Evolutionary conservation across 2,113 vertebrate species (phyloP).

Genomic region (Mus spicilegus): DNA sequence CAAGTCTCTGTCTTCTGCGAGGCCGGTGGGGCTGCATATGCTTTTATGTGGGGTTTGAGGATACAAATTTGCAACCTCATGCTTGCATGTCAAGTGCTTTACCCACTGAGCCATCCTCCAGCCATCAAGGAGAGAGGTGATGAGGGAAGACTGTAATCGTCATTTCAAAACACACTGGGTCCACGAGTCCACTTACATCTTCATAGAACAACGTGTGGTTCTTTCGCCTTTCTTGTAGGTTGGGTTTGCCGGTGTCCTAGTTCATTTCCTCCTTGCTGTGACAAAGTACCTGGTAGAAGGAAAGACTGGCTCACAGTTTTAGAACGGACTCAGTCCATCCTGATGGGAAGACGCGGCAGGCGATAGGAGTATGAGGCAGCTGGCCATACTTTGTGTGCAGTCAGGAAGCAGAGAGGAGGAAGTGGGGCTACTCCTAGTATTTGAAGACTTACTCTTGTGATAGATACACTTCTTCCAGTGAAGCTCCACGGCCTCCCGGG

Average conservation of each 20-base stretch:
- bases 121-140: not conserved
- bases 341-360: not conserved
- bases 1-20: not conserved
- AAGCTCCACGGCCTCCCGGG: no score
- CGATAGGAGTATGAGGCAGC: not conserved
- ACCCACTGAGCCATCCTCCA: not conserved
- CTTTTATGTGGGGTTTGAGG: not conserved
- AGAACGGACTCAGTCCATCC: not conserved
- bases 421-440: not conserved
- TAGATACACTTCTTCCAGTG: no score
- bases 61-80: not conserved
- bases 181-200: not conserved
- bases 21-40: not conserved
- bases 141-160: not conserved
- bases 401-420: not conserved
- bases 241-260: not conserved
- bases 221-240: not conserved
- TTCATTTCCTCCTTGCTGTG: not conserved
- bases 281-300: not conserved
- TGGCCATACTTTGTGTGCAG: not conserved
- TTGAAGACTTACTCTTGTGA: not conserved
- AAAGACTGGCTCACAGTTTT: not conserved
- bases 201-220: not conserved
- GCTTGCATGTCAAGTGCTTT: not conserved
- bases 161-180: not conserved